Base-by-base conservation (phyloP, 2,888 invertebrate genomes). In the Cheilosia impressa region DNA sequence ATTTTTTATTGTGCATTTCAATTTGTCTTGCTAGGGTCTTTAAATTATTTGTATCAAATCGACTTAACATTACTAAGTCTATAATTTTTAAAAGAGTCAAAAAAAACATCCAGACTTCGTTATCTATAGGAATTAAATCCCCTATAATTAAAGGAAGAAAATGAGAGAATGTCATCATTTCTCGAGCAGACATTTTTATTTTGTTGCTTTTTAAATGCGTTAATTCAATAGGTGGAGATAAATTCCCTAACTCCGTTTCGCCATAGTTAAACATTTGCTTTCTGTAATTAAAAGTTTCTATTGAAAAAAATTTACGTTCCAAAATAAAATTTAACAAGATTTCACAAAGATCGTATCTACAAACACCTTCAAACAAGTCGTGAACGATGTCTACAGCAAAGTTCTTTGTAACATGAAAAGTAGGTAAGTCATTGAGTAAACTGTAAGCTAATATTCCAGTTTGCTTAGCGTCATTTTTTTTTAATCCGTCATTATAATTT, bases 281-380 rank as follows among this genome's bases (percentile, higher is more conserved):
- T 41, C 83, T 65, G 34, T 75, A 57, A 58, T 85, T 85, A 38
- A 85, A 57, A 53, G 71, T 17, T 55, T 76, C 75, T 10, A 87
- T 53, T 19, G 71, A 71, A 66, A 87, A 83, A 60, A 77, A 24
- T 41, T 62, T 53, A 24, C 27, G 10, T 38, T 84, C 55, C 19
- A 41, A 72, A 60, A 71, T 45, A 27, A 83, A 71, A 38, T 53
- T 27, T 69, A 62, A 60, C 38, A 84, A 24, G 10, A 87, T 60
- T 52, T 72, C 53, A 77, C 72, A 71, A 31, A 80, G 41, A 60
- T 83, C 77, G 52, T 80, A 83, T 58, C 77, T 79, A 45, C 82
- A 76, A 34, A 87, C 68, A 13, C 87, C 87, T 78, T 87, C 80
- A n/a, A 87, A 66, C 24, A 81, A 47, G 53, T 87, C 87, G 58